These are phyloP conservation scores for Haemorhous mexicanus DNA, from an alignment of 2,113 vertebrate genomes.

Conservation along the genomic window DNA sequence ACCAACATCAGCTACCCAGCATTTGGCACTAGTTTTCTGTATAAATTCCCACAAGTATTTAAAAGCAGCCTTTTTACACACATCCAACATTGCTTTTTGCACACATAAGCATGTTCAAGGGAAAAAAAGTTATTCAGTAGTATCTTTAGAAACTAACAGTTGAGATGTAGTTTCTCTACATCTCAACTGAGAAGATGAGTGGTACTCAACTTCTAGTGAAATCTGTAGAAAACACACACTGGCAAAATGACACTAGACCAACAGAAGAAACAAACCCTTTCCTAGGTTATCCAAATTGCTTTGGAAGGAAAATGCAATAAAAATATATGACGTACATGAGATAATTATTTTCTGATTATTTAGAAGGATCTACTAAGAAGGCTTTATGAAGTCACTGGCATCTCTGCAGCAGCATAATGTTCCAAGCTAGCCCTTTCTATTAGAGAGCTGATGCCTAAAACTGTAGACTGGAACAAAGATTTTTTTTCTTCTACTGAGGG, in stretches of 20 bases:
- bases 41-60: neutral
- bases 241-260: neutral
- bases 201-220: neutral
- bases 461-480: neutral
- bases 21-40: rapidly evolving
- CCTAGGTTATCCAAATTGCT: neutral
- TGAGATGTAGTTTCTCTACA: neutral
- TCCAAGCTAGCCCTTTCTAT: neutral
- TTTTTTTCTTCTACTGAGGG: neutral
- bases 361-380: neutral
- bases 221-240: neutral
- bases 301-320: neutral
- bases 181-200: neutral
- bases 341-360: neutral
- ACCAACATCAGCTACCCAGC: neutral
- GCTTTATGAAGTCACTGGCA: neutral
- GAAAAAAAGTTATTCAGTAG: neutral
- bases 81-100: neutral
- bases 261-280: neutral
- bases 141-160: neutral
- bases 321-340: neutral
- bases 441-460: neutral
- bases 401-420: neutral
- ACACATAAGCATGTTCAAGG: neutral
- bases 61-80: neutral